Percentiles rank a stretch among this genome's conserved stretches.
Evolutionary conservation across 1,140 invertebrate species (phyloP).

Genomic region (Coenobita brevimanus): DNA sequence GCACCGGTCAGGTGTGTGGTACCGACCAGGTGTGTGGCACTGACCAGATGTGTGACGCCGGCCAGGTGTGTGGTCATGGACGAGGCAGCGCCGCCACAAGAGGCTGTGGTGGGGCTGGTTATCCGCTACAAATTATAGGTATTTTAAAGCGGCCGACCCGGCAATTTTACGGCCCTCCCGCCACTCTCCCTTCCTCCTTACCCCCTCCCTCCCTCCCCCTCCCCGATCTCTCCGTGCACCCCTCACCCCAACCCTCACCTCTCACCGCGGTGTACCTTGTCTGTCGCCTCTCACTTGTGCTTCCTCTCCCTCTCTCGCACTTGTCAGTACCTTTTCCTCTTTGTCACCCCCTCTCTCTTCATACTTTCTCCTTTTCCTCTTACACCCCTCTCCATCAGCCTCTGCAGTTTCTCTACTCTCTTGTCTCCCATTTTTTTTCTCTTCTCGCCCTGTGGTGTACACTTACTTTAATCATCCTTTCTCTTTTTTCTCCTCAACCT

Average conservation of each 20-base stretch:
- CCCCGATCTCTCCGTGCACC: not conserved
- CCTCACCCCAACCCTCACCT: not conserved
- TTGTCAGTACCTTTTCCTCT: not conserved
- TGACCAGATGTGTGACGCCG: not conserved
- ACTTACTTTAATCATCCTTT: not conserved
- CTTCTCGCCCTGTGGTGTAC: not conserved
- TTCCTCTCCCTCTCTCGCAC: not conserved
- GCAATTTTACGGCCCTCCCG: constrained; percentile 45
- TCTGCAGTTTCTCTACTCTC: not conserved
- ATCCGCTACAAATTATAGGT: constrained; percentile 47
- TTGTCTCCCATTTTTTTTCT: not conserved
- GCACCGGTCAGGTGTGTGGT: not conserved
- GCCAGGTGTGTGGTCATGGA: not conserved
- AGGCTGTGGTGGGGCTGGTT: constrained; percentile 33
- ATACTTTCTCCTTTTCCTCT: not conserved
- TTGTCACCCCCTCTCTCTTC: not conserved
- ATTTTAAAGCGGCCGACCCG: constrained; percentile 39
- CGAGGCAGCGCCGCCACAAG: not conserved
- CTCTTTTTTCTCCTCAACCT: not conserved
- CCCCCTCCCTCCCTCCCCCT: not conserved
- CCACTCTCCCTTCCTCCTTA: not conserved
- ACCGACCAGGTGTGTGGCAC: not conserved
- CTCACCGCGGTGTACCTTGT: no score
- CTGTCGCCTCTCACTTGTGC: not conserved
- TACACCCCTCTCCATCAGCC: not conserved